Evolutionary conservation across 1,140 invertebrate genomes (phyloP), one percentile per base, ranked within the genome.

Genomic region (Pseudomyrmex sp.): DNA sequence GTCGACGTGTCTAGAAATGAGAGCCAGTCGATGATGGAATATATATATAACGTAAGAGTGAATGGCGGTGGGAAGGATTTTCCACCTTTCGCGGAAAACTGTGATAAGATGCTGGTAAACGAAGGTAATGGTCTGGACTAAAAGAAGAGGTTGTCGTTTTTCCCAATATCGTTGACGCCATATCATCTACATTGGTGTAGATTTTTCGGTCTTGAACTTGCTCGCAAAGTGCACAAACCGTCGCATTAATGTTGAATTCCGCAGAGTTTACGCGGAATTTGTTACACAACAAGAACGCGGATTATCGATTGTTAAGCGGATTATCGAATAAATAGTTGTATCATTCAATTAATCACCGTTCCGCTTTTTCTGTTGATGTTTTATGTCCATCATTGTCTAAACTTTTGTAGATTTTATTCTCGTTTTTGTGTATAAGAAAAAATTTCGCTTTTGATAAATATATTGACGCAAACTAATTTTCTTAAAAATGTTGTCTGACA

Each of bases 121-220:
- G 85, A 80, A 89, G 90, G 91, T 90, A 92, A 93, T 93, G 90
- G 88, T 75, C 89, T 89, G 91, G 80, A 90, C 84, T 70, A 77
- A 82, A 87, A 90, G 89, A 90, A 85, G 86, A 85, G 77, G 13
- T 86, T 56, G 80, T 82, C 48, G 46, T 46, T 54, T 44, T 2
- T 23, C n/a, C 5, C 26, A 2, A 35, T 50, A 15, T 23, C 35
- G 66, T 59, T 48, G 54, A 79, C 54, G 63, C 52, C 9, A 1
- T 59, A 15, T 35, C 35, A 35, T 35, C 35, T 35, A 7, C 35
- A 35, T 35, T 70, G 54, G 9, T 18, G 10, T 13, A 13, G 0
- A 18, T 66, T 48, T 18, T 35, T 63, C 46, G n/a, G 10, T 23
- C 15, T 69, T 69, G 52, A 69, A 69, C 56, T 79, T 26, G 44